Evolutionary conservation across 2,888 invertebrate genomes (phyloP).

Genomic region (Ormyrus rosae): DNA sequence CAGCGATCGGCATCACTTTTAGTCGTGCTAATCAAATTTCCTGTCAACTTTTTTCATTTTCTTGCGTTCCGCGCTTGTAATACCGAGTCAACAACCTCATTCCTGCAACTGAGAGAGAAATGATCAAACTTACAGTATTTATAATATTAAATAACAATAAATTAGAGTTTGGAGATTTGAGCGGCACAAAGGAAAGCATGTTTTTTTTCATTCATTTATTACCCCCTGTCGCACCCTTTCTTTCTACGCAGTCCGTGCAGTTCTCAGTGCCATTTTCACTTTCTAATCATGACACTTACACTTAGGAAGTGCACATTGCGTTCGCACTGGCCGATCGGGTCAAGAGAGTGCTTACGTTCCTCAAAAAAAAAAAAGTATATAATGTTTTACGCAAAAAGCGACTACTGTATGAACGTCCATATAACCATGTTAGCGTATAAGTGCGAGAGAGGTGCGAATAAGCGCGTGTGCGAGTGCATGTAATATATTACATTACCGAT

Average conservation of each 20-base stretch:
- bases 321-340: conserved; percentile 22
- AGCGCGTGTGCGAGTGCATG: conserved; percentile 70
- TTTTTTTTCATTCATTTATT: not conserved
- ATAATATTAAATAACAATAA: conserved; percentile 5
- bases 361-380: conserved; percentile 11
- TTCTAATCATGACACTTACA: not conserved
- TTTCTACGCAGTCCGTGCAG: no score
- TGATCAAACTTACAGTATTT: not conserved
- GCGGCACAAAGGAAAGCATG: not conserved
- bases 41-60: no score
- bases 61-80: no score
- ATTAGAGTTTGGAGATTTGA: not conserved
- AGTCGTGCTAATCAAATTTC: no score
- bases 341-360: conserved; percentile 28
- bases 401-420: not conserved
- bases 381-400: conserved; percentile 17
- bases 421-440: not conserved
- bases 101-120: not conserved
- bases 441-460: conserved; percentile 59
- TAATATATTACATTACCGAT: conserved; percentile 69
- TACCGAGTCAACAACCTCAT: no score
- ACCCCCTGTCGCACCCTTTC: no score
- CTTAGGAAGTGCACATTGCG: not conserved
- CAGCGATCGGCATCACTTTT: not conserved
- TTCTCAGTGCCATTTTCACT: no score